These are phyloP conservation scores for Chaenogobius annularis DNA, from an alignment of 2,113 vertebrate species.

Conservation along the genomic window DNA sequence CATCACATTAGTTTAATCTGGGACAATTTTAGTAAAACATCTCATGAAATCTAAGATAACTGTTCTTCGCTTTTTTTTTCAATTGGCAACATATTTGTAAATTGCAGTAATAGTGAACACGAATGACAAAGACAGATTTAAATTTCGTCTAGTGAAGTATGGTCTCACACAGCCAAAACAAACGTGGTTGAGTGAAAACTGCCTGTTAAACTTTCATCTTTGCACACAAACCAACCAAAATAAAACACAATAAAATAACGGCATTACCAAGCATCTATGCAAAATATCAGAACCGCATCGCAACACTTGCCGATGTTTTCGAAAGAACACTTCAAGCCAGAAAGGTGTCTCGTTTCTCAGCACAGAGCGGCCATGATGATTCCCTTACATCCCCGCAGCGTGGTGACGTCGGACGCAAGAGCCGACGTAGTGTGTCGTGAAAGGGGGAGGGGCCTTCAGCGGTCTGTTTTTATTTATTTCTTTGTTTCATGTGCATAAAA, in stretches of 20 bases:
- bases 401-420: conserved; percentile 45
- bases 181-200: conserved; percentile 52
- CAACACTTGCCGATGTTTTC: conserved; percentile 42
- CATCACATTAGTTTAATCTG: no score
- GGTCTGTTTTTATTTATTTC: conserved; percentile 84
- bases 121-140: background rate
- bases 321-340: background rate
- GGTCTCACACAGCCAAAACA: conserved; percentile 19
- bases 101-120: no score
- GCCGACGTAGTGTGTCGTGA: conserved; percentile 58
- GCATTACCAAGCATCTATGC: no score
- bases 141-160: background rate
- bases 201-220: background rate
- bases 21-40: no score
- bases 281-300: accelerated
- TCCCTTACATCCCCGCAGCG: background rate
- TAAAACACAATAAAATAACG: no score
- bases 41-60: no score
- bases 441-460: conserved; percentile 67
- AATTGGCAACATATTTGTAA: no score
- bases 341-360: background rate
- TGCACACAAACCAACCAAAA: accelerated
- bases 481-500: conserved; percentile 80
- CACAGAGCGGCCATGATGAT: conserved; percentile 64
- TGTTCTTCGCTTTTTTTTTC: no score